These are phyloP conservation scores for Cariama cristata DNA, from an alignment of 2,113 vertebrate genomes.

Conservation along the genomic window DNA sequence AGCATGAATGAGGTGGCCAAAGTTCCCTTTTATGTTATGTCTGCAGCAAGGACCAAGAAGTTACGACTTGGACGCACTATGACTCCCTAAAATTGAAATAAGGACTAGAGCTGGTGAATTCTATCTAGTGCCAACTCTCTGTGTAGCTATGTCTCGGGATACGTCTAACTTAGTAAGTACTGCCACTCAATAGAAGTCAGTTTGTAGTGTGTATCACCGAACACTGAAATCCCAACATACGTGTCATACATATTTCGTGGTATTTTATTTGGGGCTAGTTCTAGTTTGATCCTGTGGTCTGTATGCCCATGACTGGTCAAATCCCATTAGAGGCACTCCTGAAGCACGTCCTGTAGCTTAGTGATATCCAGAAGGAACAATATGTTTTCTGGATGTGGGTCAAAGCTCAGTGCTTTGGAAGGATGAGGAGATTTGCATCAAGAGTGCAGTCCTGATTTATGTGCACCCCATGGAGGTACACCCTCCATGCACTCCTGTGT, in stretches of 20 bases:
- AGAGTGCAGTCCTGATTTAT: rapidly evolving
- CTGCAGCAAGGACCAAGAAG: background rate
- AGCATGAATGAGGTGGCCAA: background rate
- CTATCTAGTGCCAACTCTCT: background rate
- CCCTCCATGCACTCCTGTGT: background rate
- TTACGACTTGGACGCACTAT: background rate
- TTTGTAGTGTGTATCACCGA: background rate
- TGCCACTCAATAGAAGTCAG: background rate
- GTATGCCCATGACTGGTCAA: background rate
- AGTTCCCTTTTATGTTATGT: background rate
- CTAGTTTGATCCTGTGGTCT: background rate
- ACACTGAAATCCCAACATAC: background rate
- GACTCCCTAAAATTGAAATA: background rate
- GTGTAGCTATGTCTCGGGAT: background rate
- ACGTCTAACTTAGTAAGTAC: background rate
- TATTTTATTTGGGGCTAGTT: background rate
- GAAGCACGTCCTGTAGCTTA: background rate
- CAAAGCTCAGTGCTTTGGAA: background rate
- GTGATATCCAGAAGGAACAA: background rate
- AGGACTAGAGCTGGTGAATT: background rate
- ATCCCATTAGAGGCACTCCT: background rate
- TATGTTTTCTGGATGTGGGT: background rate
- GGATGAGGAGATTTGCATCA: background rate
- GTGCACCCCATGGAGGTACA: rapidly evolving
- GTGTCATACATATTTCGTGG: background rate